Conservation (phyloP, 2,888 invertebrate genomes). For the Griposia aprilina region DNA sequence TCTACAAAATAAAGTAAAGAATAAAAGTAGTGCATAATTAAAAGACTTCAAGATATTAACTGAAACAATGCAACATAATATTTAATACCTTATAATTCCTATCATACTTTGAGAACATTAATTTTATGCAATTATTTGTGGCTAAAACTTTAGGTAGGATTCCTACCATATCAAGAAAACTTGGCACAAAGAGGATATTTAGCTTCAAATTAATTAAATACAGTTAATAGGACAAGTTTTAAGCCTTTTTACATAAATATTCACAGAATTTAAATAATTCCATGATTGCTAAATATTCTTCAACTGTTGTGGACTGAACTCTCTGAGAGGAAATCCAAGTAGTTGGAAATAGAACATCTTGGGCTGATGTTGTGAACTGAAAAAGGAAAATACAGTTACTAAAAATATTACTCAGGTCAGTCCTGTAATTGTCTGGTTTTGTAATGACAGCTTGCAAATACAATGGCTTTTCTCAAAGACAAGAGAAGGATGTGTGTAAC, state of each 20-base stretch:
- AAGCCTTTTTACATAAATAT: slow-evolving; percentile 35
- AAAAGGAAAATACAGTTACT: background rate
- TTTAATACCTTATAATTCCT: background rate
- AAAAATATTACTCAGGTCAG: background rate
- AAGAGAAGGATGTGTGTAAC: background rate
- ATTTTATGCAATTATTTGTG: background rate
- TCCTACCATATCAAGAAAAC: background rate
- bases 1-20: background rate
- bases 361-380: background rate
- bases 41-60: background rate
- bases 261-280: slow-evolving; percentile 12
- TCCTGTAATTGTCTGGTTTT: background rate
- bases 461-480: background rate
- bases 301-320: background rate
- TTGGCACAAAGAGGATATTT: slow-evolving; percentile 14
- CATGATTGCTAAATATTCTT: background rate
- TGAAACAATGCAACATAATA: background rate
- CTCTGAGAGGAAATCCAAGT: too few species aligned
- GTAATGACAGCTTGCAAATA: background rate
- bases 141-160: background rate
- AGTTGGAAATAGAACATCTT: background rate
- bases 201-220: slow-evolving; percentile 23
- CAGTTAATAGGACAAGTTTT: slow-evolving; percentile 19
- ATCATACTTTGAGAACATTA: background rate
- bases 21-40: background rate